A percentile compares a stretch with the other conserved stretches of the same genome.
Evolutionary conservation across 2,888 invertebrate species (phyloP).

Genomic region (Pandemis corylana): DNA sequence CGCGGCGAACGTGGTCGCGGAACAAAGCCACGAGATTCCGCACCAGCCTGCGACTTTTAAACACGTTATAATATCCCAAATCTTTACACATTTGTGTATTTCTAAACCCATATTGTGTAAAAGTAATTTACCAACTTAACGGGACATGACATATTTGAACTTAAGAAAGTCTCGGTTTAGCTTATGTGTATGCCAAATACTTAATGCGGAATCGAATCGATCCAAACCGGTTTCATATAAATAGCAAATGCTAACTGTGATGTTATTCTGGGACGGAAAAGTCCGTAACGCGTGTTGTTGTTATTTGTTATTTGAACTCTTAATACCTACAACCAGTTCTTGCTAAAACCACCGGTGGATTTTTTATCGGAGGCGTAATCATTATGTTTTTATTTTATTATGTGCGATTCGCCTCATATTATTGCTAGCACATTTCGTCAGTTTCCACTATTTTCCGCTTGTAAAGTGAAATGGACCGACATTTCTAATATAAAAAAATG

Average conservation of each 20-base stretch:
- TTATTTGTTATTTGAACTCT: conserved; percentile 3
- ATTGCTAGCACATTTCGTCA: neutral
- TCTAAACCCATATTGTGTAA: neutral
- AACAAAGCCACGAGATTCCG: neutral
- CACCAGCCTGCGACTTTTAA: neutral
- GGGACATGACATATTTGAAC: neutral
- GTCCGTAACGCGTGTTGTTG: neutral
- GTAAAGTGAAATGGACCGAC: neutral
- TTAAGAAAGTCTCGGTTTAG: neutral
- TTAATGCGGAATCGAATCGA: conserved; percentile 10
- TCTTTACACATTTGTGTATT: neutral
- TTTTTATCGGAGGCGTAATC: neutral
- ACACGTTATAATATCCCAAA: neutral
- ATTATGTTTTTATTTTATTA: neutral
- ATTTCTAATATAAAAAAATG: neutral
- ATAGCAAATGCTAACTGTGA: conserved; percentile 10
- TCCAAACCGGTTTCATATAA: conserved; percentile 28
- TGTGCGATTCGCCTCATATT: neutral
- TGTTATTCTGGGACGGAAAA: conserved; percentile 22
- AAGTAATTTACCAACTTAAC: neutral
- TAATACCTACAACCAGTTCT: neutral
- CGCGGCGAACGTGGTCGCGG: conserved; percentile 2
- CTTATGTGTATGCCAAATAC: neutral
- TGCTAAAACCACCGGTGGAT: neutral
- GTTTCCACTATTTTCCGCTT: neutral